Percentiles rank a stretch among this genome's conserved stretches.
Conservation (phyloP, 2,113 vertebrate species). For the Rhineura floridana region DNA sequence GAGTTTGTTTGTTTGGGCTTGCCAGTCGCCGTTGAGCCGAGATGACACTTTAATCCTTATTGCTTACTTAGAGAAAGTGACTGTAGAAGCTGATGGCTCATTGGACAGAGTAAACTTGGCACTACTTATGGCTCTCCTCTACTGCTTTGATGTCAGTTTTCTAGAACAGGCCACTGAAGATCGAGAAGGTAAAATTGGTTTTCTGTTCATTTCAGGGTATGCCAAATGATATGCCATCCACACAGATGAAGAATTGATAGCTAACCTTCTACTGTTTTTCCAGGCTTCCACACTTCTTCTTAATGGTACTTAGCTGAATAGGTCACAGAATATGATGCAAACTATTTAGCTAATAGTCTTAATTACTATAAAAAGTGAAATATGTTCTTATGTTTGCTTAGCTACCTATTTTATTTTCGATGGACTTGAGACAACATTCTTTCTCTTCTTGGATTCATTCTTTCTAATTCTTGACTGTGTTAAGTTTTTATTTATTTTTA, state of each 20-base stretch:
- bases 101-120: constrained; percentile 90
- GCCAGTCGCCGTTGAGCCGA: constrained; percentile 91
- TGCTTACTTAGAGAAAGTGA: constrained; percentile 90
- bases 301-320: not conserved
- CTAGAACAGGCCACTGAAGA: constrained; percentile 92
- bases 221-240: not conserved
- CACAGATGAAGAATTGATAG: not conserved
- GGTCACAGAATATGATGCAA: not conserved
- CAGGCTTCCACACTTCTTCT: not conserved
- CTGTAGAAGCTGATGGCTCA: constrained; percentile 89
- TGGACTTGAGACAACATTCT: not conserved
- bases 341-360: not conserved
- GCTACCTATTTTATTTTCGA: not conserved
- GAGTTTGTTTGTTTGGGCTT: constrained; percentile 95
- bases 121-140: constrained; percentile 94
- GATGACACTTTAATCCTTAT: constrained; percentile 94
- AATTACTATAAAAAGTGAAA: not conserved
- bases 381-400: not conserved
- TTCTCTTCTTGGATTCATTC: constrained; percentile 24
- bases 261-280: not conserved
- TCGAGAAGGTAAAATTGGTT: constrained; percentile 83
- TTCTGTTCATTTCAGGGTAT: not conserved
- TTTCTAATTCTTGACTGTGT: not conserved
- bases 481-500: constrained; percentile 21
- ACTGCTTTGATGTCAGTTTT: constrained; percentile 95